Base-by-base conservation (phyloP, 2,113 vertebrate genomes). In the Prolemur simus region DNA sequence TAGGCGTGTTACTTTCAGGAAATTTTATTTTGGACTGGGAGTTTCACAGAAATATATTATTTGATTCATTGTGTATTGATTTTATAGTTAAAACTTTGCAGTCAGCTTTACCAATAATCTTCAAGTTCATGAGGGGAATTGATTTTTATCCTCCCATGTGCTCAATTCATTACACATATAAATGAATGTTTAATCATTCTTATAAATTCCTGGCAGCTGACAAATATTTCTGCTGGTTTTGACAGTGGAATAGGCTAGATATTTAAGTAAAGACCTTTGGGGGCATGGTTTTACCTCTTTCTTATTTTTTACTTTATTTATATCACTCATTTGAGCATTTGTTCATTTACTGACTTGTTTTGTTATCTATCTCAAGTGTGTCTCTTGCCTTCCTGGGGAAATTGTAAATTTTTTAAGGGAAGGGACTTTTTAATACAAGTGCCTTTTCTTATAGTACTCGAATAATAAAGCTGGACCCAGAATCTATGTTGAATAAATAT, bases 31-130 rank as follows among this genome's bases (percentile, higher is more conserved):
- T 77, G 49, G 45, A 64, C 45, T 86, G 37, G 20, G 32, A 56
- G 34, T 68, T 88, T 96, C 54, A 92, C 21, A 39, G 63, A 94
- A 69, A 68, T 74, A 20, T 60, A 37, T 58, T 37, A 18, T 80
- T 96, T 93, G 71, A 90, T 88, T n/a, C 21, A 85, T 66, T 80
- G 37, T 60, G 6, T 39, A 54, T 89, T 93, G 58, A 87, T 58
- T 95, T 84, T 37, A 81, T 69, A 92, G 42, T 81, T 84, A 54
- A 56, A 74, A 8, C 13, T 92, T 73, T 76, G 29, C n/a, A 66
- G 58, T 27, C 6, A 54, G 4, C 27, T 47, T 60, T 87, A 84
- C 34, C 68, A 90, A 92, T 73, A 90, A 94, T 73, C 68, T 87
- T 39, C 37, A 66, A 4, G 2, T 85, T 85, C 14, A 60, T 73